Percentiles rank a stretch among this genome's conserved stretches.
Evolutionary conservation across 2,113 vertebrate genomes (phyloP).

Genomic region (Poeciliopsis prolifica): DNA sequence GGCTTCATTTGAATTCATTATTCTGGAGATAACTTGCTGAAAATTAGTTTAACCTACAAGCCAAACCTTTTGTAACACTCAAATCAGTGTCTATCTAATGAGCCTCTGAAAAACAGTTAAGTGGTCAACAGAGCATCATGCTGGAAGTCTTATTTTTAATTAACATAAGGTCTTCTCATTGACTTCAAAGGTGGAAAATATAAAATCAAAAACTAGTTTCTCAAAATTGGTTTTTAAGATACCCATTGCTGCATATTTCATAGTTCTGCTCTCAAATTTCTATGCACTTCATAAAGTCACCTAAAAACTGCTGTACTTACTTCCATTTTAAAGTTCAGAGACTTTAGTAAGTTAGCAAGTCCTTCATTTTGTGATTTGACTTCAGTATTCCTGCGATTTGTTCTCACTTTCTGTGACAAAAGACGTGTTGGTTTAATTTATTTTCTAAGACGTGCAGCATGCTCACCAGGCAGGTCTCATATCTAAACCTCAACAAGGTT

Average conservation of each 20-base stretch:
- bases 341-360: neutral
- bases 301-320: neutral
- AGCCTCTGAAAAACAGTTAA: constrained; percentile 14
- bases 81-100: constrained; percentile 38
- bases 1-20: constrained; percentile 36
- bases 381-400: neutral
- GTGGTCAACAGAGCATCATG: neutral
- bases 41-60: constrained; percentile 61
- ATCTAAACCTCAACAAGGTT: neutral
- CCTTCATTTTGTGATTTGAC: neutral
- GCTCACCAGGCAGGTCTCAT: neutral
- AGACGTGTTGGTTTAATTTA: neutral
- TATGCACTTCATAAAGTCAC: neutral
- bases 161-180: neutral
- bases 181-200: constrained; percentile 3
- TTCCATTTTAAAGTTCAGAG: neutral
- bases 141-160: constrained; percentile 26
- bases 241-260: neutral
- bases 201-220: neutral
- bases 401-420: neutral
- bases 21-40: constrained; percentile 19
- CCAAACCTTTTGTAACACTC: constrained; percentile 22
- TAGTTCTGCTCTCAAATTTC: neutral
- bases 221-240: neutral
- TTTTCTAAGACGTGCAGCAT: neutral